Evolutionary conservation across 2,888 invertebrate species (phyloP).

Genomic region (Noctua pronuba): DNA sequence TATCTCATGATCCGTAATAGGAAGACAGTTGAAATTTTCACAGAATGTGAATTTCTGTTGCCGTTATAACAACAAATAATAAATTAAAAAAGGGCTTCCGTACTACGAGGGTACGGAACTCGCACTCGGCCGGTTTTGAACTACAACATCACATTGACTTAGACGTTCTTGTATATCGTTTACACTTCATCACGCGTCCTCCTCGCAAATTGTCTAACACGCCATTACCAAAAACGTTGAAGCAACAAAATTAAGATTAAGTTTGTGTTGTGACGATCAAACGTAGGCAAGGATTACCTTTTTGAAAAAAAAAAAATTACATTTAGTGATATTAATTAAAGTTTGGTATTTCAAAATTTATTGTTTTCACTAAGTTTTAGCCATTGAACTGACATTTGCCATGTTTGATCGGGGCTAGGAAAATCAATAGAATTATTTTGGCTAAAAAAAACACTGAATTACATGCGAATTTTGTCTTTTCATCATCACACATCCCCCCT

Average conservation of each 20-base stretch:
- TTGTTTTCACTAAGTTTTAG: not conserved
- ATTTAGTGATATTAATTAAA: not conserved
- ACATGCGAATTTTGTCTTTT: not conserved
- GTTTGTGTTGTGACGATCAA: conserved; percentile 30
- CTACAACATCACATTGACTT: not conserved
- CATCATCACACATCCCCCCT: not conserved
- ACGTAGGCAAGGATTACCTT: not conserved
- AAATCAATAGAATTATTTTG: not conserved
- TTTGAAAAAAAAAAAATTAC: not conserved
- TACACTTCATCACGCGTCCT: conserved; percentile 47
- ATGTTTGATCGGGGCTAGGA: not conserved
- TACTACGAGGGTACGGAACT: too few species aligned
- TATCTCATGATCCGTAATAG: too few species aligned
- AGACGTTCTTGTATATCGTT: conserved; percentile 8
- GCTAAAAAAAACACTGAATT: not conserved
- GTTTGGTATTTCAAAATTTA: not conserved
- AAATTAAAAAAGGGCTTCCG: too few species aligned
- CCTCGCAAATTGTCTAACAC: conserved; percentile 61
- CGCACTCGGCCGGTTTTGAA: too few species aligned
- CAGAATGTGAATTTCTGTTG: too few species aligned
- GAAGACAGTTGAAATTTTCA: too few species aligned
- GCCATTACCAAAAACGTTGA: conserved; percentile 63
- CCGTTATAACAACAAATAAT: too few species aligned
- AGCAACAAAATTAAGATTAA: conserved; percentile 66
- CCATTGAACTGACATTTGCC: not conserved